Evolutionary conservation across 1,140 invertebrate species (phyloP).

Genomic region (Drosophila busckii): DNA sequence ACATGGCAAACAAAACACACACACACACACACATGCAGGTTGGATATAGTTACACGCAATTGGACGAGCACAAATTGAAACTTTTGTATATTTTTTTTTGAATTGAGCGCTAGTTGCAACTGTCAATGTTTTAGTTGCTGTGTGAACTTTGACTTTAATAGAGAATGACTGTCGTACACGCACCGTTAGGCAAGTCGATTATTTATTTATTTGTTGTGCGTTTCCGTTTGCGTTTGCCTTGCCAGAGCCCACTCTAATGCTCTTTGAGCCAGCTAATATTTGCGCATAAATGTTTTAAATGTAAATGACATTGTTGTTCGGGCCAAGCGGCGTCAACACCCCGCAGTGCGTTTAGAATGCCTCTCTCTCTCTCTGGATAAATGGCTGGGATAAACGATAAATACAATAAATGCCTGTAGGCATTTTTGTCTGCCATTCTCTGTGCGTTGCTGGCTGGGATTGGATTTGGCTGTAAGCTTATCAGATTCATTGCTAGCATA

Average conservation of each 20-base stretch:
- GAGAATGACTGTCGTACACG: neutral
- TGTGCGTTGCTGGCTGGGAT: conserved; percentile 6
- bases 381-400: conserved; percentile 62
- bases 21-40: neutral
- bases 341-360: conserved; percentile 47
- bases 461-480: conserved; percentile 71
- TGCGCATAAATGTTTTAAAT: conserved; percentile 64
- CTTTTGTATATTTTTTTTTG: no score
- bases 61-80: conserved; percentile 72
- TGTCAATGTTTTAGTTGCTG: conserved; percentile 49
- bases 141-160: conserved; percentile 32
- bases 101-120: conserved; percentile 44
- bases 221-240: conserved; percentile 23
- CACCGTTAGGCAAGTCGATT: conserved; percentile 6
- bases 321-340: neutral
- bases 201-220: conserved; percentile 23
- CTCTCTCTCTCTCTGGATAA: conserved; percentile 57
- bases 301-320: conserved; percentile 59
- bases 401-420: conserved; percentile 66
- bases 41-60: conserved; percentile 23
- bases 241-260: conserved; percentile 22
- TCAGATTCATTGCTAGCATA: conserved; percentile 66
- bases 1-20: conserved; percentile 24
- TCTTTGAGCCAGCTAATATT: conserved; percentile 47
- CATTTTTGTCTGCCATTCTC: conserved; percentile 48